Percentiles rank a stretch among this genome's conserved stretches.
Conservation (phyloP, 2,113 vertebrate genomes). For the Oreocharis arfaki region DNA sequence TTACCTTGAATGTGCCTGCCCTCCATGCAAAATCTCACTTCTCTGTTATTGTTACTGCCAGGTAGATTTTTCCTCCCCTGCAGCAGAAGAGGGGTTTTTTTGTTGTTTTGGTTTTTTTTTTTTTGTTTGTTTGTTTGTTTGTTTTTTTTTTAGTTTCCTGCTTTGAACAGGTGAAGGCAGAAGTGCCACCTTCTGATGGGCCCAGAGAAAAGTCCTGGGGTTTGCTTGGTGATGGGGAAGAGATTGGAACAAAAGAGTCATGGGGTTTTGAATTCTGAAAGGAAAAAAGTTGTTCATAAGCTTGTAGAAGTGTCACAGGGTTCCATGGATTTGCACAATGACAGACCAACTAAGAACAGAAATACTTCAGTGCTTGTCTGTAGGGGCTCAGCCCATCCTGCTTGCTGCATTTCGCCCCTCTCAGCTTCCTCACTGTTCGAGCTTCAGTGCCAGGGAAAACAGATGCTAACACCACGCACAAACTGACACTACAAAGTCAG, state of each 20-base stretch:
- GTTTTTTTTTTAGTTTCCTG: not conserved
- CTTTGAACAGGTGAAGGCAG: not conserved
- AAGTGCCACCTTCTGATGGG: not conserved
- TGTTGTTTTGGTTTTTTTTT: too few relatives aligned
- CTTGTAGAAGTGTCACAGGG: not conserved
- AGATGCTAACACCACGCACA: not conserved
- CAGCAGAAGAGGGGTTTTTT: not conserved
- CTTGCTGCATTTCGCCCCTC: not conserved
- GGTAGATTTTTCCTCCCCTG: not conserved
- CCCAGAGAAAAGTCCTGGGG: not conserved
- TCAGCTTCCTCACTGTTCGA: not conserved
- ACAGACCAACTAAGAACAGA: not conserved
- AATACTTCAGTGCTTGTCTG: not conserved
- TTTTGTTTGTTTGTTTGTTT: too few relatives aligned
- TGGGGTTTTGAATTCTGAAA: not conserved
- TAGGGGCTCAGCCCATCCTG: not conserved
- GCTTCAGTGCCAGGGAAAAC: not conserved
- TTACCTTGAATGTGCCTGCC: fast-evolving
- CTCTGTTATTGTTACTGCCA: not conserved
- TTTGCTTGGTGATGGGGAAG: not conserved
- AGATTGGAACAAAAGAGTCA: not conserved
- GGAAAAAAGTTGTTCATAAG: not conserved
- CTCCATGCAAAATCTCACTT: not conserved
- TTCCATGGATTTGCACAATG: not conserved
- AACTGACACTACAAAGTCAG: not conserved